These are phyloP conservation scores for Andrena bucephala DNA, from an alignment of 2,888 invertebrate genomes.

Conservation along the genomic window DNA sequence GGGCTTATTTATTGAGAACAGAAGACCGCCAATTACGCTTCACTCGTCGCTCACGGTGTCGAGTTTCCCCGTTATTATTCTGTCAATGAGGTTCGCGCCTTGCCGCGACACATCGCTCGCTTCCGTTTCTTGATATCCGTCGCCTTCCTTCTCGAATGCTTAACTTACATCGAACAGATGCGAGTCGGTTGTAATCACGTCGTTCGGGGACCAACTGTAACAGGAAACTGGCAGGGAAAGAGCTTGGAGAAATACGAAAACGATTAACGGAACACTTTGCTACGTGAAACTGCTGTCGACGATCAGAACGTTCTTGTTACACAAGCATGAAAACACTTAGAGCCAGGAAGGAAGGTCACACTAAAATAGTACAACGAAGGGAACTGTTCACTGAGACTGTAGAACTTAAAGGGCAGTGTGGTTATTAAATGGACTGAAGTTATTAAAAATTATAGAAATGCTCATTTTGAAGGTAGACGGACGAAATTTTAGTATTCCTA, in stretches of 20 bases:
- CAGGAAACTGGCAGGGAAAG: slow-evolving; percentile 29
- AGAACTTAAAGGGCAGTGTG: no score
- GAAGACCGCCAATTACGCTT: slow-evolving; percentile 69
- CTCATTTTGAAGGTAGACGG: no score
- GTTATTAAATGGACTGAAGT: no score
- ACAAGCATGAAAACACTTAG: no score
- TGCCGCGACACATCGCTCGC: slow-evolving; percentile 55
- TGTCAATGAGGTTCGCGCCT: slow-evolving; percentile 56
- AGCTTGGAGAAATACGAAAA: slow-evolving; percentile 41
- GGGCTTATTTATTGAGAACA: slow-evolving; percentile 78
- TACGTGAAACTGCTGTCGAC: background rate
- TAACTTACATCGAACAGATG: slow-evolving; percentile 75
- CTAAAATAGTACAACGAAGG: no score
- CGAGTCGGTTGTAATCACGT: slow-evolving; percentile 51
- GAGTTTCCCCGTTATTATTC: slow-evolving; percentile 75
- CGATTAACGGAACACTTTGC: slow-evolving; percentile 39
- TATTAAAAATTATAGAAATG: no score
- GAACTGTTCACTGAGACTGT: no score
- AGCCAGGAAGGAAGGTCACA: no score
- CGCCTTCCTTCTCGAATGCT: background rate
- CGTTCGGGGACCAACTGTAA: slow-evolving; percentile 39
- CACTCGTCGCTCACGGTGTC: slow-evolving; percentile 37
- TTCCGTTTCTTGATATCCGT: slow-evolving; percentile 67
- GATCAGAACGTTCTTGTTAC: no score
- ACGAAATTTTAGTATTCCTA: no score